Conservation (phyloP, 2,797 vertebrate species). For the Eleutherodactylus coqui region DNA sequence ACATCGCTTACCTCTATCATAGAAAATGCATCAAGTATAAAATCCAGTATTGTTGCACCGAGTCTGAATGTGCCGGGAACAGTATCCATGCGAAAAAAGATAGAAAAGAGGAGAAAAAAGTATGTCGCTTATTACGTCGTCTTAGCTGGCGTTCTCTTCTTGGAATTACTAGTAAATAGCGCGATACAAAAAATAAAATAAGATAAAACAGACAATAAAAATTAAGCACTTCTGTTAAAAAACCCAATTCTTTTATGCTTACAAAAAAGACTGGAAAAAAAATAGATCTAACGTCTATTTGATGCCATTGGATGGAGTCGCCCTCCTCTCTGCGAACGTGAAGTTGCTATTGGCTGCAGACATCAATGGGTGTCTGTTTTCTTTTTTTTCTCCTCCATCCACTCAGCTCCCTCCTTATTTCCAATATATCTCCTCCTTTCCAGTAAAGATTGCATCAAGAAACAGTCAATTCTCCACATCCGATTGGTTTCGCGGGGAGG, state of each 20-base stretch:
- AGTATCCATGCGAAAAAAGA: conserved; percentile 61
- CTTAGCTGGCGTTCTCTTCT: conserved; percentile 13
- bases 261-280: conserved; percentile 55
- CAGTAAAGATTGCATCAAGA: conserved; percentile 57
- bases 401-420: conserved; percentile 33
- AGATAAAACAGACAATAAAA: conserved; percentile 47
- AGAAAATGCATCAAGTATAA: conserved; percentile 60
- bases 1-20: conserved; percentile 46
- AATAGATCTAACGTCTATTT: conserved; percentile 56
- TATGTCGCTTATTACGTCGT: conserved; percentile 29
- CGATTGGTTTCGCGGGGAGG: conserved; percentile 47
- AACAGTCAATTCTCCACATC: conserved; percentile 52
- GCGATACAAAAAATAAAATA: conserved; percentile 42
- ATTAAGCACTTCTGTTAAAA: conserved; percentile 62
- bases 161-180: conserved; percentile 28
- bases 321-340: conserved; percentile 21
- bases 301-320: conserved; percentile 52
- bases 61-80: conserved; percentile 39
- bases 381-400: conserved; percentile 17
- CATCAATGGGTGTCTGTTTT: conserved; percentile 36
- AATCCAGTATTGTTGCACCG: conserved; percentile 53
- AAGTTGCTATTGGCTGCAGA: conserved; percentile 17
- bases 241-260: conserved; percentile 56
- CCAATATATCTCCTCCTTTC: conserved; percentile 54
- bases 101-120: conserved; percentile 58